Conservation (phyloP, 2,113 vertebrate genomes). For the Crotalus horridus region DNA sequence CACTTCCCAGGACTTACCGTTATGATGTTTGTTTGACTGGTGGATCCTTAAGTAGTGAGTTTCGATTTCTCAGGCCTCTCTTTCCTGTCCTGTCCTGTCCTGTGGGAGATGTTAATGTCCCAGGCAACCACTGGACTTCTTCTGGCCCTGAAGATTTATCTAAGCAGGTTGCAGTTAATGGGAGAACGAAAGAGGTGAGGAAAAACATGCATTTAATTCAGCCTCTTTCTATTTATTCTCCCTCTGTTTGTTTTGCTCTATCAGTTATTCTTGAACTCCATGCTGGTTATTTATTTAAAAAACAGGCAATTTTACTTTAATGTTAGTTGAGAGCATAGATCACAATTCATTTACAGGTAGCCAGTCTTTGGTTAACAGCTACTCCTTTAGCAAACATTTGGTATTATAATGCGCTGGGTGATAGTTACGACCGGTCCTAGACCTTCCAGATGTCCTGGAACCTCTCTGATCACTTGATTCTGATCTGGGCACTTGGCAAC, state of each 20-base stretch:
- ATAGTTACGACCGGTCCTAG: not conserved
- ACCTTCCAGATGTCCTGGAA: not conserved
- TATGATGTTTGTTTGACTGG: slow-evolving; percentile 64
- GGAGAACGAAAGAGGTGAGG: not conserved
- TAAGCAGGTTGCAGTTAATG: not conserved
- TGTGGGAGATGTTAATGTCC: slow-evolving; percentile 53
- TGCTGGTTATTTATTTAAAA: not conserved
- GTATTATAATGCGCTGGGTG: not conserved
- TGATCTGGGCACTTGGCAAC: too few relatives aligned
- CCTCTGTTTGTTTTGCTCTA: not conserved
- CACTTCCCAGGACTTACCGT: slow-evolving; percentile 48
- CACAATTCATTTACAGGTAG: not conserved
- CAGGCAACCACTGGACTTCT: not conserved
- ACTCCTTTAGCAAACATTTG: not conserved
- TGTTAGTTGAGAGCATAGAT: not conserved
- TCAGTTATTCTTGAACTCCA: not conserved
- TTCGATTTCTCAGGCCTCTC: slow-evolving; percentile 52
- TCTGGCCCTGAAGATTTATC: not conserved
- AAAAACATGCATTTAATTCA: not conserved
- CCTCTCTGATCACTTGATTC: not conserved
- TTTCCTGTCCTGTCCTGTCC: too few relatives aligned
- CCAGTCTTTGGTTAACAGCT: not conserved
- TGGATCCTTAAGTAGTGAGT: slow-evolving; percentile 65
- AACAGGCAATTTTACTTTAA: not conserved
- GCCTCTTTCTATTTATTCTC: not conserved